These are phyloP conservation scores for Centropristis striata DNA, from an alignment of 2,113 vertebrate genomes.

Conservation along the genomic window DNA sequence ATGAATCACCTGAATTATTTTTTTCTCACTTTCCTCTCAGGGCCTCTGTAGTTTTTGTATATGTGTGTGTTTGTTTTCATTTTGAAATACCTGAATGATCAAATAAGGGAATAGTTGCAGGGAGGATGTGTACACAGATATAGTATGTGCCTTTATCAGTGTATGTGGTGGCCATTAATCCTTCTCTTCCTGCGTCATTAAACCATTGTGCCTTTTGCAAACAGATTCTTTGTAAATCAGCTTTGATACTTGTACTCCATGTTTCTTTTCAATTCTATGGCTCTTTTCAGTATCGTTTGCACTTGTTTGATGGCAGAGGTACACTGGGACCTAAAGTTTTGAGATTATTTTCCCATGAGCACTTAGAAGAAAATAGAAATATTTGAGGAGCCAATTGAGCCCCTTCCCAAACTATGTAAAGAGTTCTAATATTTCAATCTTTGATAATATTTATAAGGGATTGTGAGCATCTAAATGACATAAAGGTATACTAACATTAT, in stretches of 20 bases:
- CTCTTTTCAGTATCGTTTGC: conserved; percentile 35
- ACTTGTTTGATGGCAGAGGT: conserved; percentile 41
- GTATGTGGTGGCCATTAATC: conserved; percentile 25
- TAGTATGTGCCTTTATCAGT: conserved; percentile 58
- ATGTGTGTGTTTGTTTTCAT: conserved; percentile 14
- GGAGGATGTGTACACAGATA: conserved; percentile 8
- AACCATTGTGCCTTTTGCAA: conserved; percentile 70
- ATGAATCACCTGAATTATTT: too few species aligned
- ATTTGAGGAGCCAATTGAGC: conserved; percentile 19
- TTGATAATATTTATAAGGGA: conserved; percentile 64
- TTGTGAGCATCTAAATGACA: conserved; percentile 31
- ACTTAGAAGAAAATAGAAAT: conserved; percentile 61
- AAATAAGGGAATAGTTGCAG: conserved; percentile 8
- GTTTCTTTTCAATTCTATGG: conserved; percentile 19
- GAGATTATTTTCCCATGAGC: conserved; percentile 45
- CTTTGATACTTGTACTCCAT: conserved; percentile 16
- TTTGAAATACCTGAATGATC: conserved; percentile 20
- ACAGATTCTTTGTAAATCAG: conserved; percentile 44
- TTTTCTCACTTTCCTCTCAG: too few species aligned
- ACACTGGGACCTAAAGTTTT: conserved; percentile 24
- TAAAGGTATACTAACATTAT: conserved; percentile 35
- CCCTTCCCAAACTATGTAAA: conserved; percentile 23
- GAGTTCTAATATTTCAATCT: conserved; percentile 33
- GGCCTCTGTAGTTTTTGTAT: not conserved
- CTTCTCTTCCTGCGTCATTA: conserved; percentile 33